Percentiles rank a stretch among this genome's conserved stretches.
Conservation (phyloP, 2,797 vertebrate genomes). For the Gallirallus australis region DNA sequence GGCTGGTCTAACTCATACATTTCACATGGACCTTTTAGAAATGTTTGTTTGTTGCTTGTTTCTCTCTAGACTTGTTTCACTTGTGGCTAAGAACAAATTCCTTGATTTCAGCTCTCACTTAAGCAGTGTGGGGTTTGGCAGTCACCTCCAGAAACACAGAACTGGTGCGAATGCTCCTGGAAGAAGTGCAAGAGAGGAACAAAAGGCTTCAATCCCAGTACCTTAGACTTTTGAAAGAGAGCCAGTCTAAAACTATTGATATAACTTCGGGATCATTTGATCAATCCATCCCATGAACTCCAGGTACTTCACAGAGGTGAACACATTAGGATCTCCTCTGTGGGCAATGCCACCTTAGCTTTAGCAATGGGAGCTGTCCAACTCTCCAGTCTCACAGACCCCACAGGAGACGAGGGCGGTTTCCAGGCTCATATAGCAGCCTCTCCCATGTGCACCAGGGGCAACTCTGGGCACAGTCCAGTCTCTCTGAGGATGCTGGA, state of each 20-base stretch:
- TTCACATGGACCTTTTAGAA: neutral
- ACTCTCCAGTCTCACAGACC: accelerated
- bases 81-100: neutral
- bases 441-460: accelerated
- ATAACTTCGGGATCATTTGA: neutral
- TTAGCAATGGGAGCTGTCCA: neutral
- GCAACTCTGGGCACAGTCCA: neutral
- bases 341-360: neutral
- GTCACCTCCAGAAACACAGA: neutral
- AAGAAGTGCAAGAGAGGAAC: neutral
- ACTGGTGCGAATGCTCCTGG: neutral
- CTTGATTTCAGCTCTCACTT: neutral
- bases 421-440: neutral
- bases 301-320: neutral
- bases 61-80: neutral
- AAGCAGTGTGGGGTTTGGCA: neutral
- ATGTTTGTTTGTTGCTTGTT: neutral
- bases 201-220: neutral
- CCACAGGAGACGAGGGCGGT: neutral
- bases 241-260: neutral
- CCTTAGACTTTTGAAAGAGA: neutral
- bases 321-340: neutral
- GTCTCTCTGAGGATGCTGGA: neutral
- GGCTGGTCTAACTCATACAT: neutral
- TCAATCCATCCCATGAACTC: neutral